Percentiles rank a stretch among this genome's conserved stretches.
phyloP scores from a whole-genome alignment of 92 coral and sea anemone species.

The Zoanthus sociatus region DNA sequence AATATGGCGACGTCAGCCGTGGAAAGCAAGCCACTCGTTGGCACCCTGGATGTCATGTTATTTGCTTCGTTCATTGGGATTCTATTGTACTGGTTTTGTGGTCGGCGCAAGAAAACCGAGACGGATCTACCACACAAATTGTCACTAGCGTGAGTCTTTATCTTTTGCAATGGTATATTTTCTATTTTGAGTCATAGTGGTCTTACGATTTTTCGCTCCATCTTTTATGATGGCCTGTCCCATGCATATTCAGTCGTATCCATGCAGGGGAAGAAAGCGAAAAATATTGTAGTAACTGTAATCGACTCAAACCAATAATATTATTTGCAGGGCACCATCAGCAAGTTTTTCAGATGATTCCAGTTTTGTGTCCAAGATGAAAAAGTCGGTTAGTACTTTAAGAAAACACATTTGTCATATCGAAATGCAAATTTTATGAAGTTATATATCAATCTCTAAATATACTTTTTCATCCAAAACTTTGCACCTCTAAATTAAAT shows the following conservation, averaged over 20 bases:
- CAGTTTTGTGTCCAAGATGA: slow-evolving; percentile 96
- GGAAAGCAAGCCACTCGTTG: slow-evolving; percentile 78
- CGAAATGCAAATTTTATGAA: not conserved
- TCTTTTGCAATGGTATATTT: too few relatives aligned
- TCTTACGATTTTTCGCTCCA: not conserved
- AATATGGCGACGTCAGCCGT: slow-evolving; percentile 68
- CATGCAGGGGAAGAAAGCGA: too few relatives aligned
- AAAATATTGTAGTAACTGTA: too few relatives aligned
- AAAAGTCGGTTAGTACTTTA: slow-evolving; percentile 86
- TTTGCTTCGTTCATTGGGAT: slow-evolving; percentile 91
- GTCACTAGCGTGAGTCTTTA: slow-evolving; percentile 77
- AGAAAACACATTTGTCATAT: too few relatives aligned
- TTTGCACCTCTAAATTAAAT: not conserved
- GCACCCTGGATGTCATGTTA: slow-evolving; percentile 85
- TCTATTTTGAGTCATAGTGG: not conserved
- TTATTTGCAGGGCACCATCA: slow-evolving; percentile 8
- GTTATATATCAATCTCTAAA: not conserved
- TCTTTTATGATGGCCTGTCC: not conserved
- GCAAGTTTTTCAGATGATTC: slow-evolving; percentile 65
- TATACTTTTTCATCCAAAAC: not conserved
- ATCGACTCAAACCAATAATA: not conserved
- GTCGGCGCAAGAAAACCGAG: slow-evolving; percentile 78
- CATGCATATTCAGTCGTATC: too few relatives aligned
- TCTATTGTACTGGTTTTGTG: slow-evolving; percentile 92
- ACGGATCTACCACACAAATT: slow-evolving; percentile 71